Conservation (phyloP, 2,113 vertebrate species). For the Pristiophorus japonicus region DNA sequence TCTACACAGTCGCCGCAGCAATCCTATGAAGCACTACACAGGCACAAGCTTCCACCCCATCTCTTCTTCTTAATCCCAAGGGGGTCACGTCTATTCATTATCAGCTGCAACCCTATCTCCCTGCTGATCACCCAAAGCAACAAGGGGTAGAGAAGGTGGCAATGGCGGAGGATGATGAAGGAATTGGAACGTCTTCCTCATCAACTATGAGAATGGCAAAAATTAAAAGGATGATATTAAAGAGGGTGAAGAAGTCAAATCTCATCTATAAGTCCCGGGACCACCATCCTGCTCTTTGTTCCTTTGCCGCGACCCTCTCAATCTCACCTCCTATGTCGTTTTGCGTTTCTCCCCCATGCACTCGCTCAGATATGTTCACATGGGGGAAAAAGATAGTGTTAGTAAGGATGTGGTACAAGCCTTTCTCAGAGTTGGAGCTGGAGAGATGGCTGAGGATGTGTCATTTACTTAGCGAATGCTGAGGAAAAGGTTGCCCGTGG, state of each 20-base stretch:
- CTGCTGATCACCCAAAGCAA: neutral
- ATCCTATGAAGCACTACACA: too few species aligned
- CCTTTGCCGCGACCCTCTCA: neutral
- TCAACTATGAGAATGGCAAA: neutral
- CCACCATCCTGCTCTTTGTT: neutral
- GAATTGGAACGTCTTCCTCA: neutral
- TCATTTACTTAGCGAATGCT: neutral
- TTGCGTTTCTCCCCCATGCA: neutral
- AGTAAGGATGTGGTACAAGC: too few species aligned
- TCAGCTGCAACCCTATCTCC: neutral
- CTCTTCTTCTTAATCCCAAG: too few species aligned
- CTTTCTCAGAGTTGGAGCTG: neutral
- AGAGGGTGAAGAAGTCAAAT: neutral
- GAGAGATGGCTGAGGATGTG: neutral
- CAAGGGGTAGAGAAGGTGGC: neutral
- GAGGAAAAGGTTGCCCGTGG: neutral
- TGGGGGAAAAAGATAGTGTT: neutral
- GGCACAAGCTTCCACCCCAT: too few species aligned
- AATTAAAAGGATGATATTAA: neutral
- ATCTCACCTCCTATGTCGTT: neutral
- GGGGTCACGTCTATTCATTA: too few species aligned
- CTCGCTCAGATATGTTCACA: neutral
- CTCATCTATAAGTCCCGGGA: too few species aligned
- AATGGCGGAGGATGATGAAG: neutral
- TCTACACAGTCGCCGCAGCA: neutral